A percentile compares a stretch with the other conserved stretches of the same genome.
phyloP scores from a whole-genome alignment of 1,140 invertebrate genomes.

The Octopus bimaculoides region DNA sequence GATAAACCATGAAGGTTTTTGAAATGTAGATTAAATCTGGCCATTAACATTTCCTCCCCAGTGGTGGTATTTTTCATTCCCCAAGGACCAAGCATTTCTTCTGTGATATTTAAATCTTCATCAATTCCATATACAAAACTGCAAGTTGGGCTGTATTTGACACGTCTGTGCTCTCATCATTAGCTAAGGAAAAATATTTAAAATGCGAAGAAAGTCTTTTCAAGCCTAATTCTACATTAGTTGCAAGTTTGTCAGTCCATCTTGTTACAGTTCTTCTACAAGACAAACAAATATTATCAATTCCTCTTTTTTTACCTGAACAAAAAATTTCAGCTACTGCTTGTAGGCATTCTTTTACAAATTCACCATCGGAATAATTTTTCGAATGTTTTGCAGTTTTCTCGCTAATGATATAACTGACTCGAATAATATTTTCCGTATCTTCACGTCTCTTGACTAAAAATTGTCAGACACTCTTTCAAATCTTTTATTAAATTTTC shows the following conservation, averaged over 20 bases:
- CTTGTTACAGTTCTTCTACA: too few species aligned
- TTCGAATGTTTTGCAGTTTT: too few species aligned
- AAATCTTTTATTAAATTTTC: too few species aligned
- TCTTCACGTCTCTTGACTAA: too few species aligned
- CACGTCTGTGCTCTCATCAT: neutral
- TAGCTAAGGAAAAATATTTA: neutral
- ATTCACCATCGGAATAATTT: too few species aligned
- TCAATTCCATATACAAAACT: neutral
- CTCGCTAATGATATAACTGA: too few species aligned
- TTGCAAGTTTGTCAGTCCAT: too few species aligned
- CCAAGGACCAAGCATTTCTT: neutral
- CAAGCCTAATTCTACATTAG: neutral
- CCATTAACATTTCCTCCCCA: constrained; percentile 6
- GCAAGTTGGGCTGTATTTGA: neutral
- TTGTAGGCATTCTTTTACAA: too few species aligned
- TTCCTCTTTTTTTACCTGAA: neutral
- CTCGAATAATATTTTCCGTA: too few species aligned
- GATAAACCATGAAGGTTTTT: neutral
- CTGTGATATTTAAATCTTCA: neutral
- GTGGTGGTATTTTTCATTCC: too few species aligned
- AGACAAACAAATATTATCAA: neutral
- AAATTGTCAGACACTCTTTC: too few species aligned
- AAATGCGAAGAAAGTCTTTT: neutral
- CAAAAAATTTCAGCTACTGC: too few species aligned
- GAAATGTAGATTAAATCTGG: neutral